Conservation (phyloP, 2,113 vertebrate species). For the Nothocercus nigrocapillus region DNA sequence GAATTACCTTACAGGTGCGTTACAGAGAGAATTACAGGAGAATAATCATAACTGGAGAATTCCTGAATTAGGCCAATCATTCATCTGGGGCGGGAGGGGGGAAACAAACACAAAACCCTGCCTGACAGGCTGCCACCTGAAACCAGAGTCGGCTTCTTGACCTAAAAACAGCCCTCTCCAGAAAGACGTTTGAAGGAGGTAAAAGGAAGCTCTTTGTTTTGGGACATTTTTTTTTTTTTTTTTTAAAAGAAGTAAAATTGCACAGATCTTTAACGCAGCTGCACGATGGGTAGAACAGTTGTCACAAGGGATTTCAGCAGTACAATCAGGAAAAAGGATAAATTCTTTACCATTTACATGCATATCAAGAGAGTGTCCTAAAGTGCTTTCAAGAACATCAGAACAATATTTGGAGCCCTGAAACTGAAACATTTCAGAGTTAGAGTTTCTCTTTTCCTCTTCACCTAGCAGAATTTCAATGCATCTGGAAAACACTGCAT, state of each 20-base stretch:
- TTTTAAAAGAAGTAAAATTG: not conserved
- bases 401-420: not conserved
- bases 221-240: fast-evolving
- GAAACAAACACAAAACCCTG: conserved; percentile 31
- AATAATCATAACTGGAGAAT: conserved; percentile 37
- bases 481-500: not conserved
- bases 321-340: fast-evolving
- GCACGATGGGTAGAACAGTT: fast-evolving
- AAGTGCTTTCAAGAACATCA: not conserved
- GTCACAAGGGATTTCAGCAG: not conserved
- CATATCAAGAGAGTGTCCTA: not conserved
- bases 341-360: not conserved
- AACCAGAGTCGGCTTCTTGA: conserved; percentile 66
- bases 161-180: conserved; percentile 21
- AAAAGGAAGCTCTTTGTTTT: not conserved
- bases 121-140: conserved; percentile 57
- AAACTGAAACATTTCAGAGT: not conserved
- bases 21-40: too few species aligned
- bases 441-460: not conserved
- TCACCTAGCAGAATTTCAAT: fast-evolving
- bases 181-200: not conserved
- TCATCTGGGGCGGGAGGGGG: conserved; percentile 49
- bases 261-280: not conserved
- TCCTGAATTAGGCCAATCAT: conserved; percentile 58
- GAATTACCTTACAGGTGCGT: too few species aligned